Conservation (phyloP, 2,888 invertebrate genomes). For the Cephus rjabovi region DNA sequence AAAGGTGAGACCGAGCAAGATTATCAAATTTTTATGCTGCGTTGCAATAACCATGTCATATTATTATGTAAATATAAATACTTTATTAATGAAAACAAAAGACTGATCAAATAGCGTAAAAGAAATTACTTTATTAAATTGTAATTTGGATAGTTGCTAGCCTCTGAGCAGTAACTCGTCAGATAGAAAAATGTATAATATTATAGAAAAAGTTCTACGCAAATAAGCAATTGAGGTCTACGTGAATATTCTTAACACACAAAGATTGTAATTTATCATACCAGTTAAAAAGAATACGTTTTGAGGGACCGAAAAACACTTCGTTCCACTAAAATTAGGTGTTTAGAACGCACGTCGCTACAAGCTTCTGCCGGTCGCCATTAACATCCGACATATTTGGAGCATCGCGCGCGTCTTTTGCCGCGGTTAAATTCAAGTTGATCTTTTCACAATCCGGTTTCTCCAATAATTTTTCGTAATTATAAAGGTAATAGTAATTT, state of each 20-base stretch:
- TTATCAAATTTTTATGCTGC: neutral
- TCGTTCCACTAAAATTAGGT: slow-evolving; percentile 7
- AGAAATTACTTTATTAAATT: neutral
- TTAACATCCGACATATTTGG: slow-evolving; percentile 21
- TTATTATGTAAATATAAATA: neutral
- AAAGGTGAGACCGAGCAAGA: neutral
- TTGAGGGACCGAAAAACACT: slow-evolving; percentile 2
- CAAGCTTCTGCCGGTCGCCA: slow-evolving; percentile 20
- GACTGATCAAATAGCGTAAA: neutral
- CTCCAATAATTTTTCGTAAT: neutral
- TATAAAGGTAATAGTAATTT: neutral
- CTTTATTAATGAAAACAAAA: neutral
- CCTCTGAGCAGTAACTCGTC: neutral
- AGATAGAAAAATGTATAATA: neutral
- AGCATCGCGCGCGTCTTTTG: slow-evolving; percentile 21
- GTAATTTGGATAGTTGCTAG: neutral
- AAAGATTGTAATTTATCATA: slow-evolving; percentile 1
- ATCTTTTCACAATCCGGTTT: neutral
- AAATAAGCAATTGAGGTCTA: neutral
- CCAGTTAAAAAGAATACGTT: slow-evolving; percentile 10
- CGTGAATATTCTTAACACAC: neutral
- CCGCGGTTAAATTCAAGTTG: neutral
- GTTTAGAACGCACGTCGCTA: slow-evolving; percentile 10
- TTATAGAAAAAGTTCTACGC: neutral
- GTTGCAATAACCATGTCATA: neutral